These are phyloP conservation scores for Ictalurus furcatus DNA, from an alignment of 2,113 vertebrate species.

Conservation along the genomic window DNA sequence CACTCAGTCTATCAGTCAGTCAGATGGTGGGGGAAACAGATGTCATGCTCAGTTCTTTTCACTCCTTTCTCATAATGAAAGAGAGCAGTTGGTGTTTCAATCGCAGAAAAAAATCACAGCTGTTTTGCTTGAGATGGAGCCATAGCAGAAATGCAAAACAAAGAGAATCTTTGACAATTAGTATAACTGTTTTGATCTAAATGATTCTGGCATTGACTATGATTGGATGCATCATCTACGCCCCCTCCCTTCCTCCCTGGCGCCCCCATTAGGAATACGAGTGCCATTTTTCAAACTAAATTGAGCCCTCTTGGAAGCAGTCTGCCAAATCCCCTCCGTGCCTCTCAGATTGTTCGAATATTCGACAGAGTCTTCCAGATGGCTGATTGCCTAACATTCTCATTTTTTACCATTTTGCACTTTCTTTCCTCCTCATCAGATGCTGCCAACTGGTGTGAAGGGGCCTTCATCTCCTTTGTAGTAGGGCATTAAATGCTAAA, in stretches of 20 bases:
- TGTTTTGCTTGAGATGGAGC: conserved; percentile 39
- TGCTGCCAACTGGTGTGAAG: conserved; percentile 57
- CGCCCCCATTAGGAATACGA: conserved; percentile 53
- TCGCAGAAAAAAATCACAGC: conserved; percentile 38
- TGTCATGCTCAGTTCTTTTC: conserved; percentile 44
- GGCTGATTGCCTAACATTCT: conserved; percentile 62
- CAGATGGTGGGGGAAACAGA: conserved; percentile 41
- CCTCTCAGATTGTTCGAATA: conserved; percentile 58
- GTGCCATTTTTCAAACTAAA: conserved; percentile 62
- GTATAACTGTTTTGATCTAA: conserved; percentile 36
- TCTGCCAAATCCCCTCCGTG: conserved; percentile 56
- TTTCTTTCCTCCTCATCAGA: conserved; percentile 46
- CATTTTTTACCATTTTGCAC: conserved; percentile 55
- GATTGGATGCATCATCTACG: conserved; percentile 42
- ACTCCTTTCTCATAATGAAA: conserved; percentile 43
- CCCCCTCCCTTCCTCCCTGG: conserved; percentile 18
- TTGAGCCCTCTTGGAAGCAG: conserved; percentile 58
- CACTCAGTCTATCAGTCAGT: conserved; percentile 46
- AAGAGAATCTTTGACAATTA: conserved; percentile 52
- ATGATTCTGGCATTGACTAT: conserved; percentile 38
- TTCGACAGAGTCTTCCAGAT: conserved; percentile 60
- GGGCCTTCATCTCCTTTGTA: conserved; percentile 48
- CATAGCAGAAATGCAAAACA: conserved; percentile 39
- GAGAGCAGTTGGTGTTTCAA: conserved; percentile 51
- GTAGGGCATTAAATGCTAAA: conserved; percentile 52